A percentile compares a stretch with the other conserved stretches of the same genome.
Evolutionary conservation across 2,113 vertebrate species (phyloP).

Genomic region (Tragelaphus strepsiceros): DNA sequence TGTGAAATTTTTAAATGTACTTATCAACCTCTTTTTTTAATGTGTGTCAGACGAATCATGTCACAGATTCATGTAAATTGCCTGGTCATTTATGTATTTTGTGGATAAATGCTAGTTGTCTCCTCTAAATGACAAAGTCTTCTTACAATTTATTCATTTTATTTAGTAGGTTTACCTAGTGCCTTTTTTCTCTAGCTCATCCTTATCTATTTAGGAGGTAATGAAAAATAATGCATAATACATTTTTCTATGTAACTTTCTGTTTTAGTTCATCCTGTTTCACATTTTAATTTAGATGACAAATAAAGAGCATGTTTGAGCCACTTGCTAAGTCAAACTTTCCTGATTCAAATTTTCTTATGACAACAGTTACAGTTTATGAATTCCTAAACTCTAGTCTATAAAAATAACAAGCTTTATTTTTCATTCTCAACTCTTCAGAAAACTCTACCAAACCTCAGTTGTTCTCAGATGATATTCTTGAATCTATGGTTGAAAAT

Average conservation of each 20-base stretch:
- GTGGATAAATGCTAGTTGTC: neutral
- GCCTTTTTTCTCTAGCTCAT: neutral
- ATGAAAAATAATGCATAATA: neutral
- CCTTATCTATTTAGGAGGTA: neutral
- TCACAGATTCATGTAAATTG: neutral
- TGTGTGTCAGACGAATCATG: neutral
- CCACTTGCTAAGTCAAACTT: slow-evolving; percentile 5
- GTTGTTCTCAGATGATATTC: neutral
- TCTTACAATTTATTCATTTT: neutral
- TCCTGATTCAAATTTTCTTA: neutral
- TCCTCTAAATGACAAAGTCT: neutral
- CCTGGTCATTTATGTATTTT: neutral
- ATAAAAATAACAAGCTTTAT: neutral
- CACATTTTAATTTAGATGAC: slow-evolving; percentile 3
- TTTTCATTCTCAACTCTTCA: neutral
- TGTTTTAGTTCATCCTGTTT: neutral
- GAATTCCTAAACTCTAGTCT: neutral
- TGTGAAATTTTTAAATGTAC: neutral
- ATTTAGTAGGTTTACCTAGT: neutral
- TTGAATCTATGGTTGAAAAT: neutral
- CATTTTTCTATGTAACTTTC: neutral
- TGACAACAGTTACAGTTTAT: neutral
- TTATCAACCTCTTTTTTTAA: neutral
- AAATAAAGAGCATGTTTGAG: neutral
- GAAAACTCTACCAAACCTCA: neutral